Base-by-base conservation (phyloP, 1,140 invertebrate genomes). In the Coelopa frigida region DNA sequence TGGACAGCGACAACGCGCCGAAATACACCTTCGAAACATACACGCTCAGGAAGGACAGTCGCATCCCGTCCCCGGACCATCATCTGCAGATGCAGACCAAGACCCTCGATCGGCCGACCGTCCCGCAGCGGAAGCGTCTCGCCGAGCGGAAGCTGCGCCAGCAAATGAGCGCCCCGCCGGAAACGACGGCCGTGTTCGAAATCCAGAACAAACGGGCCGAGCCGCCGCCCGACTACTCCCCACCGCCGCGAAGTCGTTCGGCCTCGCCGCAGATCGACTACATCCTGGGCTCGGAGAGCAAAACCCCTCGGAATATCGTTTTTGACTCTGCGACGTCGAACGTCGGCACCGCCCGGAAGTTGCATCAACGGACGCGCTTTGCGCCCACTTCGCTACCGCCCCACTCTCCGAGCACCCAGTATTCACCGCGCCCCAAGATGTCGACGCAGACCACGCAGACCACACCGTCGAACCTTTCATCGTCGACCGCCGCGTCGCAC, bases 171-270 rank as follows among this genome's bases (percentile, higher is more conserved):
- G 33, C 36, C 22, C 35, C 42, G 33, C 27, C 44, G 40, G 7
- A 29, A 18, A 26, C 23, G 39, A 39, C 41, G 22, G 26, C 40
- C 20, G 35, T 39, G 35, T 43, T 49, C 5, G 46, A 46, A 6
- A 29, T 36, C 8, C 31, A 23, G 14, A 36, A 42, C 18, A 27
- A 48, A 35, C 15, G 37, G 1, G 11, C 56, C 43, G 80, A 83
- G 55, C 80, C 81, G 4, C 79, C 80, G 14, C 81, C 81, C 3
- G 81, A 84, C 57, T 84, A 83, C 57, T 82, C 81, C 3, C 81
- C 81, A 3, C 79, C 79, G 3, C 73, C 76, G 27, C 72, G 72
- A 26, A 73, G 71, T 44, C 69, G 69, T 32, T 70, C 73, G 18
- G 72, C 74, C 49, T 73, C 76, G 18, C 59, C 64, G 10, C 59